A percentile compares a stretch with the other conserved stretches of the same genome.
Evolutionary conservation across 23 tunicate species (phyloP).

Genomic region (Halocynthia aurantium): DNA sequence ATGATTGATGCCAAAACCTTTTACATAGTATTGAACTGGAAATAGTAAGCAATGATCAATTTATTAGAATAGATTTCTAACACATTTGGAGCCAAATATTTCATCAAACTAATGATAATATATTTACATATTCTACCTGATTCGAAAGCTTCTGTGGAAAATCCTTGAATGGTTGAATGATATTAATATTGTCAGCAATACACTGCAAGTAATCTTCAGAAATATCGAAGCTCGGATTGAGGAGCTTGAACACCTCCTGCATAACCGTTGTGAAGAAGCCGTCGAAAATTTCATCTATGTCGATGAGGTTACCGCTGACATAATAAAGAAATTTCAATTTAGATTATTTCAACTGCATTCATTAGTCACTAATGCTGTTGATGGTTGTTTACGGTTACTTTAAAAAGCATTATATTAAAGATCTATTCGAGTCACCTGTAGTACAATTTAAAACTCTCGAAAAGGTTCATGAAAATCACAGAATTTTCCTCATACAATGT

Average conservation of each 20-base stretch:
- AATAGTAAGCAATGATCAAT: too few species aligned
- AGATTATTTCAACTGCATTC: background rate
- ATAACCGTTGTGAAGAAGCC: slow-evolving; percentile 43
- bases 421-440: slow-evolving; percentile 30
- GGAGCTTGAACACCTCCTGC: slow-evolving; percentile 49
- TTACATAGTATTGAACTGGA: too few species aligned
- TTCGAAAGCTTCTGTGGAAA: slow-evolving; percentile 30
- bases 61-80: too few species aligned
- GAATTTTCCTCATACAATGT: slow-evolving; percentile 33
- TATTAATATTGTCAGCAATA: slow-evolving; percentile 48
- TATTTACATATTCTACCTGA: slow-evolving; percentile 19
- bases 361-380: too few species aligned
- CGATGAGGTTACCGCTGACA: slow-evolving; percentile 41
- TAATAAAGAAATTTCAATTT: background rate
- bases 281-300: slow-evolving; percentile 61
- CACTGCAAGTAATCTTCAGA: slow-evolving; percentile 69
- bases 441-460: slow-evolving; percentile 30
- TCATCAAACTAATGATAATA: too few species aligned
- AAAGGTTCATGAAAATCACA: slow-evolving; percentile 39
- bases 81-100: too few species aligned
- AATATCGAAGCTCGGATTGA: slow-evolving; percentile 27
- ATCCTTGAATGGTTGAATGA: slow-evolving; percentile 42
- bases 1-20: too few species aligned
- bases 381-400: too few species aligned
- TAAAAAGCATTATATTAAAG: too few species aligned